Percentiles rank a stretch among this genome's conserved stretches.
Evolutionary conservation across 2,888 invertebrate species (phyloP).

Genomic region (Neoaliturus tenellus): DNA sequence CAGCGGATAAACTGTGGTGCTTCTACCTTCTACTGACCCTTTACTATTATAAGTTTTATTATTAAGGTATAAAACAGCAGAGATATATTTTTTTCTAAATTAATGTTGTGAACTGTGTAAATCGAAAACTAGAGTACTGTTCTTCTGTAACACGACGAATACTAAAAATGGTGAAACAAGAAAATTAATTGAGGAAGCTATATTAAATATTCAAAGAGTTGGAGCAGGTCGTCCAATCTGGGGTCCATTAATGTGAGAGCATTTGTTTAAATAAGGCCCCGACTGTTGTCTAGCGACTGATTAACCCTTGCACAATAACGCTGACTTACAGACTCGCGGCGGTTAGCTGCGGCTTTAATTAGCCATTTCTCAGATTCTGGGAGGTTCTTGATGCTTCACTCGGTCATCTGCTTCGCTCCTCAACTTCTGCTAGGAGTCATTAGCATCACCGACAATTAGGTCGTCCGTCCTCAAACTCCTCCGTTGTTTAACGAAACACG

Average conservation of each 20-base stretch:
- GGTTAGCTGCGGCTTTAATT: slow-evolving; percentile 62
- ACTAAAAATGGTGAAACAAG: no score
- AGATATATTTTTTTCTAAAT: no score
- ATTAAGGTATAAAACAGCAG: no score
- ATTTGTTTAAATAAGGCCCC: slow-evolving; percentile 32
- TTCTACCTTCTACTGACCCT: no score
- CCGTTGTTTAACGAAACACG: slow-evolving; percentile 3
- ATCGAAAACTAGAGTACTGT: no score
- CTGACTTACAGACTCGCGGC: slow-evolving; percentile 18
- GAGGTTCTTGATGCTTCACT: slow-evolving; percentile 53
- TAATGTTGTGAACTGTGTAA: no score
- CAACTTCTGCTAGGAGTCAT: slow-evolving; percentile 56
- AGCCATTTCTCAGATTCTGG: slow-evolving; percentile 62
- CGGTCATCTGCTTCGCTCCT: slow-evolving; percentile 52
- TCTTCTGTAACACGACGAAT: no score
- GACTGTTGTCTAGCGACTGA: slow-evolving; percentile 21
- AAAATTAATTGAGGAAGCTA: not conserved
- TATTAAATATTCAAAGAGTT: not conserved
- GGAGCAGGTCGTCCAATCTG: not conserved
- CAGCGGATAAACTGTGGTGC: no score
- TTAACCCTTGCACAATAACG: slow-evolving; percentile 38
- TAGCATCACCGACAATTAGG: slow-evolving; percentile 58
- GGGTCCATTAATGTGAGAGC: not conserved
- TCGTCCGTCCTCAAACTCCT: slow-evolving; percentile 28
- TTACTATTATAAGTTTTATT: no score